Evolutionary conservation across 2,797 vertebrate genomes (phyloP).

Genomic region (Clarias laeviceps): DNA sequence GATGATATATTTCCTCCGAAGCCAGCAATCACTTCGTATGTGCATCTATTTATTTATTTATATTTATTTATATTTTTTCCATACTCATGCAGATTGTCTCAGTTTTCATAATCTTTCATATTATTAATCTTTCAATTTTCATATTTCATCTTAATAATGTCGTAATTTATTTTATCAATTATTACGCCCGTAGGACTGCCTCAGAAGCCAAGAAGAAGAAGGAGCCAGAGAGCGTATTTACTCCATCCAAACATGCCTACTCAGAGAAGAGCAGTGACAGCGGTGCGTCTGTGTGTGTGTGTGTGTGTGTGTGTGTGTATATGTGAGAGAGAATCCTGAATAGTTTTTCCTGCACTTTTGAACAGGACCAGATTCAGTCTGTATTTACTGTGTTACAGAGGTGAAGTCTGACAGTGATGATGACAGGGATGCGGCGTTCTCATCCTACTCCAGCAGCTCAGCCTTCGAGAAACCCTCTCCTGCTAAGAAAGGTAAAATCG

Average conservation of each 20-base stretch:
- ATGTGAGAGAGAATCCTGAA: not conserved
- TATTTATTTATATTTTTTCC: not conserved
- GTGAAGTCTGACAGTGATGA: constrained; percentile 90
- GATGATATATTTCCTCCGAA: constrained; percentile 80
- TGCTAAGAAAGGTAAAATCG: constrained; percentile 86
- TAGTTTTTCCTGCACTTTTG: not conserved
- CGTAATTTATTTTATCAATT: not conserved
- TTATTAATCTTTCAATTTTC: no score
- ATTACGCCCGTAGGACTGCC: constrained; percentile 71
- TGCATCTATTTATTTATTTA: not conserved
- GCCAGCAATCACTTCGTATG: constrained; percentile 68
- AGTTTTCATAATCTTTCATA: no score
- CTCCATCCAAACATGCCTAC: constrained; percentile 65
- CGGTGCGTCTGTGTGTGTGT: constrained; percentile 68
- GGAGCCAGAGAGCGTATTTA: constrained; percentile 76
- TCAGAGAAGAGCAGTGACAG: constrained; percentile 88
- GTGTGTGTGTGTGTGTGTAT: not conserved
- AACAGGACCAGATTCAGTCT: not conserved
- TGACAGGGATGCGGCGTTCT: constrained; percentile 79
- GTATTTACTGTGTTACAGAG: constrained; percentile 69
- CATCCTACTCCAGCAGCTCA: constrained; percentile 85
- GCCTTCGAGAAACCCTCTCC: constrained; percentile 82
- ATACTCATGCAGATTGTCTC: no score
- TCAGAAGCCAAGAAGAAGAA: constrained; percentile 82
- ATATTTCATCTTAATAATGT: no score